A percentile compares a stretch with the other conserved stretches of the same genome.
These are phyloP conservation scores for Pseudorhombus dupliciocellatus DNA, from an alignment of 2,113 vertebrate genomes.

Conservation along the genomic window DNA sequence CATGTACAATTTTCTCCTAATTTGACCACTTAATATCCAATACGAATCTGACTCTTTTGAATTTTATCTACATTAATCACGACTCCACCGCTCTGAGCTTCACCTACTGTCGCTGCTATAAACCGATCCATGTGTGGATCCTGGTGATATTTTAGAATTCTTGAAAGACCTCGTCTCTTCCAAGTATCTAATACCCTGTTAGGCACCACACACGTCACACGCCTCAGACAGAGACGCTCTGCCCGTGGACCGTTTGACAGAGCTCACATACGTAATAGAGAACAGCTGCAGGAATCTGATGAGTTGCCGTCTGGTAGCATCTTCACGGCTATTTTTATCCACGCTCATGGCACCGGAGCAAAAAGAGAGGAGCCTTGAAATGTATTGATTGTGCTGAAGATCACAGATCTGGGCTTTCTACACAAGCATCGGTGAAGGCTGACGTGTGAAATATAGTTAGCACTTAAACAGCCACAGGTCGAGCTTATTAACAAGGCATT, in stretches of 20 bases:
- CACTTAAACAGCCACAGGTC: neutral
- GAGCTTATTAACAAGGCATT: slow-evolving; percentile 7
- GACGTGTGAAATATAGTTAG: neutral
- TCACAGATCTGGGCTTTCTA: neutral
- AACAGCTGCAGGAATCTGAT: slow-evolving; percentile 78
- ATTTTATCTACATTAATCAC: slow-evolving; percentile 7
- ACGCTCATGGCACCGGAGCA: slow-evolving; percentile 39
- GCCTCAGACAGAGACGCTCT: slow-evolving; percentile 47
- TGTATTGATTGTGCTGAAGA: slow-evolving; percentile 15
- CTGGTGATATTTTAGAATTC: slow-evolving; percentile 35
- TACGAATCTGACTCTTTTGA: slow-evolving; percentile 6
- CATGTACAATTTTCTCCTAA: neutral
- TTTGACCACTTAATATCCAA: slow-evolving; percentile 15
- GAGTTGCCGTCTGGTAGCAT: slow-evolving; percentile 69
- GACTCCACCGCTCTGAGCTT: slow-evolving; percentile 1
- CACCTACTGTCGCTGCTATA: slow-evolving; percentile 18
- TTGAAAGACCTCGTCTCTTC: slow-evolving; percentile 25
- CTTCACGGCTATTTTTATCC: slow-evolving; percentile 73
- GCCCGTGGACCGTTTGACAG: slow-evolving; percentile 40
- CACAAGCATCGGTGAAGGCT: neutral
- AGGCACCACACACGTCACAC: slow-evolving; percentile 38
- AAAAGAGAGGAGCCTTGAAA: slow-evolving; percentile 37
- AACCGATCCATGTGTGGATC: slow-evolving; percentile 29
- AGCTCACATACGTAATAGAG: slow-evolving; percentile 57
- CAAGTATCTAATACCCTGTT: slow-evolving; percentile 31